A percentile compares a stretch with the other conserved stretches of the same genome.
phyloP scores from a whole-genome alignment of 2,888 invertebrate species.

The Coelopa pilipes region DNA sequence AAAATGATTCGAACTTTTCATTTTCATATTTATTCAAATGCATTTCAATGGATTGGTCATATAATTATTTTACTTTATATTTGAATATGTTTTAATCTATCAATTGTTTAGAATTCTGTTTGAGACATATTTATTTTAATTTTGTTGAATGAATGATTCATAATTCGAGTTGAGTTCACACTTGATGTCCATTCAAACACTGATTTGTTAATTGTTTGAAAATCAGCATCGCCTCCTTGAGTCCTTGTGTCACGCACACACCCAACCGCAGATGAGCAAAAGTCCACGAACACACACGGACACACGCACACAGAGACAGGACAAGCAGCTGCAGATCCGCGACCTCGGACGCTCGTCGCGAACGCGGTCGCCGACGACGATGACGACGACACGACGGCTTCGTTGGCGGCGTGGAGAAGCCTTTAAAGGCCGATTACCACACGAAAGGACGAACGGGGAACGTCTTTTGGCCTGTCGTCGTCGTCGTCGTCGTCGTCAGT shows the following conservation, averaged over 20 bases:
- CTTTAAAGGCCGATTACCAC: conserved; percentile 32
- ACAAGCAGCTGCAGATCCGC: background rate
- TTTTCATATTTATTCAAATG: too few relatives aligned
- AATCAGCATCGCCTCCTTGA: background rate
- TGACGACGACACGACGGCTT: conserved; percentile 1
- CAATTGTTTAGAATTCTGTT: too few relatives aligned
- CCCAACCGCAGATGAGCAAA: background rate
- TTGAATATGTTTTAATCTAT: too few relatives aligned
- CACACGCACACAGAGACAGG: background rate
- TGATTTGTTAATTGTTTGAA: background rate
- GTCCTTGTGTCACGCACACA: background rate
- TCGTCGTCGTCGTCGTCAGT: too few relatives aligned
- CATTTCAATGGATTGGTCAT: too few relatives aligned
- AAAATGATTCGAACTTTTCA: too few relatives aligned
- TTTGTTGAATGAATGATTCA: too few relatives aligned
- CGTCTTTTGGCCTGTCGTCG: too few relatives aligned
- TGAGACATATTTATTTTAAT: too few relatives aligned
- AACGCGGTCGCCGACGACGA: conserved; percentile 16
- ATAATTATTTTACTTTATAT: too few relatives aligned
- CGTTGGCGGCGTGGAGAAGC: background rate
- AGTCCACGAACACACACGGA: background rate
- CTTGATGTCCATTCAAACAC: too few relatives aligned
- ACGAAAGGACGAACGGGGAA: conserved; percentile 19
- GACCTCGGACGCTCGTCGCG: conserved; percentile 22
- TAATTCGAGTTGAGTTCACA: too few relatives aligned